Evolutionary conservation across 2,113 vertebrate genomes (phyloP).

Genomic region (Emydura subglobosa): DNA sequence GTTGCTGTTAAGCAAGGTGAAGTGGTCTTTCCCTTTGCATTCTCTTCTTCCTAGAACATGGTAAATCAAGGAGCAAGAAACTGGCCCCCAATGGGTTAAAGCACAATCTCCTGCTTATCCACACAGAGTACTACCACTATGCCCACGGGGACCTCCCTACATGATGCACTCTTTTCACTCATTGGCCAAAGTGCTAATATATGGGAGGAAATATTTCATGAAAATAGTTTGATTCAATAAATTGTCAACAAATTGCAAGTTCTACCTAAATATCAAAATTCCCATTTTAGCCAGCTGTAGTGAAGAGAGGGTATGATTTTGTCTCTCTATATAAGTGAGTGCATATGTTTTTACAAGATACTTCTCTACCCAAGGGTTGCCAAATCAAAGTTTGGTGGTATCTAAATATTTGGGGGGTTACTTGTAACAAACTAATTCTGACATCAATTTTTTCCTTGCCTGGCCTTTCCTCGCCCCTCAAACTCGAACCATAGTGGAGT

Average conservation of each 20-base stretch:
- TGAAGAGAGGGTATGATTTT: background rate
- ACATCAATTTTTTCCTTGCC: background rate
- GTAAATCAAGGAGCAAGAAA: constrained; percentile 19
- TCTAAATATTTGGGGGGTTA: background rate
- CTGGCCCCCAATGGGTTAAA: constrained; percentile 30
- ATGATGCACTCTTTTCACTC: background rate
- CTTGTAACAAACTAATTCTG: background rate
- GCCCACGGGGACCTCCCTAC: background rate
- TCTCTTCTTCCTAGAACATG: constrained; percentile 29
- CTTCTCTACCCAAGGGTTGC: background rate
- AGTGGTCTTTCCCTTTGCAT: constrained; percentile 45
- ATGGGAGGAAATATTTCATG: constrained; percentile 43
- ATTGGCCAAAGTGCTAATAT: constrained; percentile 16
- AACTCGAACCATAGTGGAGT: background rate
- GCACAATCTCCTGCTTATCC: constrained; percentile 43
- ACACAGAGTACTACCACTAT: constrained; percentile 13
- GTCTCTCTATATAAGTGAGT: background rate
- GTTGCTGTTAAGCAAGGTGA: constrained; percentile 35
- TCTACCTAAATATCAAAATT: background rate
- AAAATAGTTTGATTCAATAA: background rate
- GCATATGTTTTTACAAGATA: constrained; percentile 1
- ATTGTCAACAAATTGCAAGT: background rate
- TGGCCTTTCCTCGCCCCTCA: background rate
- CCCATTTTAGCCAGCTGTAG: background rate
- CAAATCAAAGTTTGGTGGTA: background rate